Base-by-base conservation (phyloP, 2,113 vertebrate genomes). In the Acanthochromis polyacanthus region DNA sequence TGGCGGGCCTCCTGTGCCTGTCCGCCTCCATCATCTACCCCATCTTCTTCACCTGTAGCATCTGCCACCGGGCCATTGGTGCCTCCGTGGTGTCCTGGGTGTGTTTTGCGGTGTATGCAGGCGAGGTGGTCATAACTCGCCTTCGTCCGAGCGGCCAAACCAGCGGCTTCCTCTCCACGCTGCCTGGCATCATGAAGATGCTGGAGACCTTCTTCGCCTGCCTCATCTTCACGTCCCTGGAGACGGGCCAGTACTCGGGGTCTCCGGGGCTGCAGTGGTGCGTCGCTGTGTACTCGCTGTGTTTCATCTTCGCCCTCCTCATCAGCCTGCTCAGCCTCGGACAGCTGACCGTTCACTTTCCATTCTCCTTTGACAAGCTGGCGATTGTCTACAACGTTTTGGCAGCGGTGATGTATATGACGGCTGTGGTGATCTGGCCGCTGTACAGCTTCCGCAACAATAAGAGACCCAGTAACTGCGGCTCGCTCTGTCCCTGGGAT, bases 151-250 rank as follows among this genome's bases (percentile, higher is more conserved):
- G 92, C 0, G 96, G 91, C 23, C 43, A 98, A 82, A 85, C 91
- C 82, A 96, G 89, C 16, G 96, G 95, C 11, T 97, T 97, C 87
- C 94, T 98, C 46, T 95, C 95, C 56, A 96, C 96, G 0, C 17
- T 95, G 30, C 95, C 96, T 0, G 97, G 97, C 0, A 94, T 97
- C 17, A 93, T 98, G 78, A 97, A 97, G 91, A 96, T 98, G 60
- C 90, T 97, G 1, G 96, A 98, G 74, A 91, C 92, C 40, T 96
- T 96, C 0, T 56, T 97, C 36, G 94, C 96, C 17, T 97, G 96
- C 50, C 93, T 97, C 20, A 96, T 97, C 89, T 97, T 97, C 89
- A 92, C 82, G 1, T 95, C 95, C 62, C 76, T 97, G 83, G 84
- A 95, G 63, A n/a, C 0, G 0, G 0, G 0, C 0, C 46, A 71